A percentile compares a stretch with the other conserved stretches of the same genome.
Evolutionary conservation across 2,888 invertebrate genomes (phyloP).

Genomic region (Mythimna ferrago): DNA sequence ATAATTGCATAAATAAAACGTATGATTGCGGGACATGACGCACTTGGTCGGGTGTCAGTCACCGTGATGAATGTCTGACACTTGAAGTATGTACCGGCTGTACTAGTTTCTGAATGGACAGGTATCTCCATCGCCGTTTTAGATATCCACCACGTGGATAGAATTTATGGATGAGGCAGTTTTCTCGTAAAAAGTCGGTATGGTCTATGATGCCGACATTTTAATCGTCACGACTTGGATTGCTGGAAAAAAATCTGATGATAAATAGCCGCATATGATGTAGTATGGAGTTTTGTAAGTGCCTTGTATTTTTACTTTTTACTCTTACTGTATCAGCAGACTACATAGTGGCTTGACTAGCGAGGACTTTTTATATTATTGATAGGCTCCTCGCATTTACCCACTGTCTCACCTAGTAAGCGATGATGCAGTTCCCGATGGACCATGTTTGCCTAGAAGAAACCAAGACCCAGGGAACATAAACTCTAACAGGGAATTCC

Average conservation of each 20-base stretch:
- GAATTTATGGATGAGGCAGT: constrained; percentile 49
- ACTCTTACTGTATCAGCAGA: background rate
- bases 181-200: constrained; percentile 16
- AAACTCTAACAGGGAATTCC: background rate
- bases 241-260: constrained; percentile 26
- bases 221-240: constrained; percentile 33
- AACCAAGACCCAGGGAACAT: background rate
- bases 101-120: constrained; percentile 53
- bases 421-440: background rate
- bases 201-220: constrained; percentile 25
- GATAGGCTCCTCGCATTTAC: background rate
- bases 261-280: background rate
- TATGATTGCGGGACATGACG: constrained; percentile 56
- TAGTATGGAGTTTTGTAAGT: background rate
- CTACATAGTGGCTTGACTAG: background rate
- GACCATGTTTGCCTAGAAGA: background rate
- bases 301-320: background rate
- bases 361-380: background rate
- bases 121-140: constrained; percentile 55
- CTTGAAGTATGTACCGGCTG: constrained; percentile 60
- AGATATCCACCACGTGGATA: constrained; percentile 51
- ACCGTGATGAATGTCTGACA: constrained; percentile 57
- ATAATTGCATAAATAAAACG: constrained; percentile 62
- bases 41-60: constrained; percentile 58
- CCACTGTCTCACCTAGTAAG: background rate